A percentile compares a stretch with the other conserved stretches of the same genome.
These are phyloP conservation scores for Muricea muricata DNA, from an alignment of 92 coral and sea anemone species.

Conservation along the genomic window DNA sequence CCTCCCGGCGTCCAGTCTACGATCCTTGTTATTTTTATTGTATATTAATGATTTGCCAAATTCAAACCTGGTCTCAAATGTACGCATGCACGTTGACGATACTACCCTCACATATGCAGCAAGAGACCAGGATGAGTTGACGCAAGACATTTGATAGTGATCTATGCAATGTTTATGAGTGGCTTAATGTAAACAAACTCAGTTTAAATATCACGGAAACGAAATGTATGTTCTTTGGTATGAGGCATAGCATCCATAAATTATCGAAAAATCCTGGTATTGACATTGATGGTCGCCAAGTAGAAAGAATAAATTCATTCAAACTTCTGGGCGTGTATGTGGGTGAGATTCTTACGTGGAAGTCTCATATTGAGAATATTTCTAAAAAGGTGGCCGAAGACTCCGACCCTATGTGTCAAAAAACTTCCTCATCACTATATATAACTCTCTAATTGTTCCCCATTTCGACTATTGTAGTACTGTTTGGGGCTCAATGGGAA, in stretches of 20 bases:
- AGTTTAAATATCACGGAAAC: conserved; percentile 42
- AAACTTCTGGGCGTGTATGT: conserved; percentile 28
- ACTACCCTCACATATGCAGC: no score
- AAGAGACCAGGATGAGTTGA: conserved; percentile 8
- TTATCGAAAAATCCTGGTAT: background rate
- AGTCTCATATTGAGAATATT: conserved; percentile 12
- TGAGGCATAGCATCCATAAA: no score
- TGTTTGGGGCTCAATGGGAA: no score
- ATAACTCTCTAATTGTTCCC: no score
- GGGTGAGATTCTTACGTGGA: conserved; percentile 39
- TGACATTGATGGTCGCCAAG: background rate
- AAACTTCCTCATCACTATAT: no score
- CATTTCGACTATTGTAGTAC: no score
- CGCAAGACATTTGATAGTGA: conserved; percentile 12
- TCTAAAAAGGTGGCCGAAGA: conserved; percentile 45
- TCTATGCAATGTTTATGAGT: background rate
- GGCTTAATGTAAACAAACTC: conserved; percentile 42
- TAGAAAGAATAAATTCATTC: conserved; percentile 33
- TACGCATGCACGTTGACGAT: no score
- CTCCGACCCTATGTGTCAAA: no score
- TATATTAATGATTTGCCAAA: no score
- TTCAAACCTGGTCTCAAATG: no score
- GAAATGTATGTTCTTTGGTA: conserved; percentile 27
- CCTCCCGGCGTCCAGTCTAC: no score
- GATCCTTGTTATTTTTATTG: no score